Evolutionary conservation across 2,113 vertebrate species (phyloP).

Genomic region (Irena cyanogastra): DNA sequence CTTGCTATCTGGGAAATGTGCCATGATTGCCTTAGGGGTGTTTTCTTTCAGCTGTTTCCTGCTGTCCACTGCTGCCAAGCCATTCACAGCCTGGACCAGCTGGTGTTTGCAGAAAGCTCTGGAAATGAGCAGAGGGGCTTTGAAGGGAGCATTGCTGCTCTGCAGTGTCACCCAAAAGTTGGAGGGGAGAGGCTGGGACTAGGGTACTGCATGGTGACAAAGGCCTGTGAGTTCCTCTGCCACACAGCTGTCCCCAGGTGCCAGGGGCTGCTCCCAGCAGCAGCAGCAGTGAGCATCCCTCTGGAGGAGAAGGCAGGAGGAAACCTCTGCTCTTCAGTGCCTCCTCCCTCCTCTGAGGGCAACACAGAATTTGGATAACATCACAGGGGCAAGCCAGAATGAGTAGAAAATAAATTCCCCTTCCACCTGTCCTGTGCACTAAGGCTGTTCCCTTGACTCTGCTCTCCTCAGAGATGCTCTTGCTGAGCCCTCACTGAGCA

Average conservation of each 20-base stretch:
- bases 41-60: slow-evolving; percentile 19
- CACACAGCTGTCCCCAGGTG: neutral
- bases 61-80: neutral
- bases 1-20: neutral
- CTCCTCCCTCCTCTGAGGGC: neutral
- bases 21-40: neutral
- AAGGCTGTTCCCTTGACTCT: neutral
- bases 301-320: neutral
- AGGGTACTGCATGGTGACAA: neutral
- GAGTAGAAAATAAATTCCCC: neutral
- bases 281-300: neutral
- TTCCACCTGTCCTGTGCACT: neutral
- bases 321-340: neutral
- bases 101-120: neutral
- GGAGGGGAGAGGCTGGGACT: neutral
- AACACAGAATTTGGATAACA: neutral
- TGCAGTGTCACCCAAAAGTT: neutral
- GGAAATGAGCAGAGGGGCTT: neutral
- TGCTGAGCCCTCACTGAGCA: neutral
- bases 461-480: neutral
- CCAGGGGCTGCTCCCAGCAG: neutral
- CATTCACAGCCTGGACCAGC: neutral
- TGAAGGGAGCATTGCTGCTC: neutral
- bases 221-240: neutral
- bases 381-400: neutral